Evolutionary conservation across 2,888 invertebrate genomes (phyloP).

Genomic region (Agonopterix heracliana): DNA sequence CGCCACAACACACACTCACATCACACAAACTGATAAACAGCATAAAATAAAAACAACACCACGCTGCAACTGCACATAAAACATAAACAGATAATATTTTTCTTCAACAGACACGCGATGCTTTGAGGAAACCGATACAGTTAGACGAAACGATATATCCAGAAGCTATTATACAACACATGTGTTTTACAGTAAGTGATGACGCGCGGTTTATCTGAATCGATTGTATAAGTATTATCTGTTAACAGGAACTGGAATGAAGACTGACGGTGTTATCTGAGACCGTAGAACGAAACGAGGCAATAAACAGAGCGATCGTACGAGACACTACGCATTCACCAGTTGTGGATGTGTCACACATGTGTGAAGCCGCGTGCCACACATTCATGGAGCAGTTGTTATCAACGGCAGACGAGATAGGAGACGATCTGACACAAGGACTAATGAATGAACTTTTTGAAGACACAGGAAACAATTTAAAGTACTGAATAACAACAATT

Average conservation of each 20-base stretch:
- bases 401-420: conserved; percentile 41
- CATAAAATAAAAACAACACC: conserved; percentile 60
- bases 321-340: conserved; percentile 29
- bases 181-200: background rate
- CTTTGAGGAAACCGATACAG: conserved; percentile 3
- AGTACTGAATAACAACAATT: conserved; percentile 16
- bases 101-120: conserved; percentile 14
- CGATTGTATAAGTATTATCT: background rate
- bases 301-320: conserved; percentile 24
- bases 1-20: conserved; percentile 24
- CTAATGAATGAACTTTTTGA: conserved; percentile 41
- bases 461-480: conserved; percentile 23
- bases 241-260: background rate
- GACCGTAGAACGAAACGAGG: too few relatives aligned
- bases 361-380: background rate
- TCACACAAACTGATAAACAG: conserved; percentile 61
- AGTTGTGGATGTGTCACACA: conserved; percentile 20
- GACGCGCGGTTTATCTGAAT: background rate
- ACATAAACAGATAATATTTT: conserved; percentile 32
- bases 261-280: too few relatives aligned
- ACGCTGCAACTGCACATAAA: conserved; percentile 57
- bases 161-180: too few relatives aligned
- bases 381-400: conserved; percentile 27
- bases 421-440: conserved; percentile 28
- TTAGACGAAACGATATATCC: background rate